Conservation (phyloP, 2,888 invertebrate species). For the Petrolisthes manimaculis region DNA sequence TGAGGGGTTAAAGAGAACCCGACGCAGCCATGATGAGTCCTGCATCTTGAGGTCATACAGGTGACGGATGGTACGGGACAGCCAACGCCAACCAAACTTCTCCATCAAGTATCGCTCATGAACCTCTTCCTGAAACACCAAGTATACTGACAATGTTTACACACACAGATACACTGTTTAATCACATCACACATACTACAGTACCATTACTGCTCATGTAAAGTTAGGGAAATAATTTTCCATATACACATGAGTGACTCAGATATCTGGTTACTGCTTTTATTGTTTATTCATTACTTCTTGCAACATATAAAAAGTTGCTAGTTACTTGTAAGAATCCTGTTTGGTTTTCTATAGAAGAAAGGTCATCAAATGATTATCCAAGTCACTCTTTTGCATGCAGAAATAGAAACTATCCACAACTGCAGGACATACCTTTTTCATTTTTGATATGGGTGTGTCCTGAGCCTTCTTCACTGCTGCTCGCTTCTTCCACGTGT, state of each 20-base stretch:
- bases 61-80: conserved; percentile 68
- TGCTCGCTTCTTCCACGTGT: conserved; percentile 78
- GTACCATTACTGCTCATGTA: too few species aligned
- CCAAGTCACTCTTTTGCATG: neutral
- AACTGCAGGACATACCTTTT: conserved; percentile 63
- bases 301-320: too few species aligned
- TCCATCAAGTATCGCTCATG: conserved; percentile 77
- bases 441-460: conserved; percentile 66
- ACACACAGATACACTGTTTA: too few species aligned
- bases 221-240: too few species aligned
- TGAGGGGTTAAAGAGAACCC: conserved; percentile 92
- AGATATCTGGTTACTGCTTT: too few species aligned
- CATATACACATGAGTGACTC: too few species aligned
- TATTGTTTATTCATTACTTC: too few species aligned
- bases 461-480: conserved; percentile 59
- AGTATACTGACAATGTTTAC: too few species aligned
- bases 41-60: conserved; percentile 61
- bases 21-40: conserved; percentile 87
- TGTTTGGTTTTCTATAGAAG: too few species aligned
- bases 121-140: conserved; percentile 68
- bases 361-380: neutral
- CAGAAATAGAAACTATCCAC: neutral
- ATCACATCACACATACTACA: too few species aligned
- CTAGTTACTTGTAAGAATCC: too few species aligned
- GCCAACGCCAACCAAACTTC: conserved; percentile 83